phyloP scores from a whole-genome alignment of 2,888 invertebrate species.

The Amblyjoppa fuscipennis region DNA sequence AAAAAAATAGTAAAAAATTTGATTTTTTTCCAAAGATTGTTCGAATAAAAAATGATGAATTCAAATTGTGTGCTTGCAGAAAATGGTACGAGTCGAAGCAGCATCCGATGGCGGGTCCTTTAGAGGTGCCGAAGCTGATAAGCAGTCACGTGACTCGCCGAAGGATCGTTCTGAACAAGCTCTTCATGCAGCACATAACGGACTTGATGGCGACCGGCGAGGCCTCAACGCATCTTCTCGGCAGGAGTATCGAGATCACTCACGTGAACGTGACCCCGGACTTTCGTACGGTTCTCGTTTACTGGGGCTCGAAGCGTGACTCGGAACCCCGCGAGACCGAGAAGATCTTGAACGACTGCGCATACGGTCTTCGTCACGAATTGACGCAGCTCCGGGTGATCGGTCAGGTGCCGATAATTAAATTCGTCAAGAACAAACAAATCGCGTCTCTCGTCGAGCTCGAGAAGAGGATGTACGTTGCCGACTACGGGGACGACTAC shows the following conservation, averaged over 20 bases:
- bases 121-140: conserved; percentile 80
- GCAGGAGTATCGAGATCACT: conserved; percentile 91
- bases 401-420: conserved; percentile 91
- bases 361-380: conserved; percentile 89
- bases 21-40: neutral
- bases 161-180: conserved; percentile 90
- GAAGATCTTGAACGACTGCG: conserved; percentile 86
- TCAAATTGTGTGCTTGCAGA: conserved; percentile 45
- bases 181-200: conserved; percentile 93
- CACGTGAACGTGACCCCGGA: conserved; percentile 90
- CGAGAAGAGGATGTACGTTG: conserved; percentile 87
- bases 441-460: conserved; percentile 87
- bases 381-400: conserved; percentile 90
- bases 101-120: conserved; percentile 73
- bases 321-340: conserved; percentile 86
- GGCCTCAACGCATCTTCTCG: conserved; percentile 87
- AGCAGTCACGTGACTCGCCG: conserved; percentile 87
- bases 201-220: conserved; percentile 92
- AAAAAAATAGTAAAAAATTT: neutral
- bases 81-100: conserved; percentile 72
- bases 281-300: conserved; percentile 90
- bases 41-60: neutral
- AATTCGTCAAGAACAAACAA: conserved; percentile 90
- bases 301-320: conserved; percentile 89
- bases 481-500: conserved; percentile 91